Evolutionary conservation across 2,113 vertebrate species (phyloP).

Genomic region (Muntiacus reevesi): DNA sequence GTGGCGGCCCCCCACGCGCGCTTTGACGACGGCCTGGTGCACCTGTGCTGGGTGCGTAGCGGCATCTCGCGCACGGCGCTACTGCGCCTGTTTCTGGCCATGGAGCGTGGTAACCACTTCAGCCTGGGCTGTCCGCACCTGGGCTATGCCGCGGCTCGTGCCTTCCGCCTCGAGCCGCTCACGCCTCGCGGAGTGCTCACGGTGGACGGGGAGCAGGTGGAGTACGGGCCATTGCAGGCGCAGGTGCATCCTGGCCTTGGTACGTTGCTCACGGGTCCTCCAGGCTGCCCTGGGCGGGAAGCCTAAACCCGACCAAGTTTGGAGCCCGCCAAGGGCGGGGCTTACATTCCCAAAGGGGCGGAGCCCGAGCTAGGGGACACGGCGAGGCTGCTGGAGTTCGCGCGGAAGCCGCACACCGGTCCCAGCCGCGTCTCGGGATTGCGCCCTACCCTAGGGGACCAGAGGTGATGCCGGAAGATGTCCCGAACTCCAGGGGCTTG

Average conservation of each 20-base stretch:
- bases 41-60: conserved; percentile 88
- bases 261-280: conserved; percentile 69
- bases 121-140: conserved; percentile 86
- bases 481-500: neutral
- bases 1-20: conserved; percentile 86
- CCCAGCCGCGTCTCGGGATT: neutral
- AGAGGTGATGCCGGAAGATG: neutral
- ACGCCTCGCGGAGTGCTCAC: conserved; percentile 88
- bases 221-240: conserved; percentile 91
- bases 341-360: neutral
- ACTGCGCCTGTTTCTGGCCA: conserved; percentile 90
- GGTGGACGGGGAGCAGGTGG: conserved; percentile 91
- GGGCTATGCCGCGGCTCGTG: conserved; percentile 84
- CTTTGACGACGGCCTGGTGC: conserved; percentile 90
- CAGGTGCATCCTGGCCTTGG: conserved; percentile 82
- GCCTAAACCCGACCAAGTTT: neutral
- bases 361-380: neutral
- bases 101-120: conserved; percentile 90
- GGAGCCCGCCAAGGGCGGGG: neutral
- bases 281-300: neutral
- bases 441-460: neutral
- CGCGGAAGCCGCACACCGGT: rapidly evolving
- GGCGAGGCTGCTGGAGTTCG: neutral
- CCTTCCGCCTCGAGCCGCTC: conserved; percentile 92
- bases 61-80: conserved; percentile 89